Percentiles rank a stretch among this genome's conserved stretches.
Conservation (phyloP, 2,888 invertebrate species). For the Oligia strigilis region DNA sequence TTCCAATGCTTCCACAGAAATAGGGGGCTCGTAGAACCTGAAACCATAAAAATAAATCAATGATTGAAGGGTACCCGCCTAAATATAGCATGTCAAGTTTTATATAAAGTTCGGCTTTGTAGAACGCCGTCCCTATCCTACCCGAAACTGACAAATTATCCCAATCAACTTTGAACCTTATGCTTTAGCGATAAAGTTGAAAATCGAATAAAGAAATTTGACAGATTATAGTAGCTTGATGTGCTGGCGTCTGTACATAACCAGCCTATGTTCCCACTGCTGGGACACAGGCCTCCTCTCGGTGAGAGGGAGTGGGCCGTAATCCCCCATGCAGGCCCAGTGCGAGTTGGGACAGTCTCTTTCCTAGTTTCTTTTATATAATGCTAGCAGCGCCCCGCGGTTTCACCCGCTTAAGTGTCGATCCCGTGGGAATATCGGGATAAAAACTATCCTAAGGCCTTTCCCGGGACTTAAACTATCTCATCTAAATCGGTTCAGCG, state of each 20-base stretch:
- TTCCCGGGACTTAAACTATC: too few species aligned
- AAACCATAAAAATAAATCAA: constrained; percentile 38
- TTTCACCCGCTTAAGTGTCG: too few species aligned
- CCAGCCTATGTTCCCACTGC: too few species aligned
- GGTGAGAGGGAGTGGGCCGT: neutral
- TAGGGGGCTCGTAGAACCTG: constrained; percentile 91
- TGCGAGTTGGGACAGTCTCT: neutral
- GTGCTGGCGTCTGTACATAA: too few species aligned
- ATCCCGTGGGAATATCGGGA: too few species aligned
- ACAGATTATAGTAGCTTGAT: too few species aligned
- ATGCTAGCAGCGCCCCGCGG: neutral
- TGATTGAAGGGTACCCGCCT: neutral
- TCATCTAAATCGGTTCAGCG: too few species aligned
- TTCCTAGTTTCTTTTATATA: neutral
- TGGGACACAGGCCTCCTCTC: neutral
- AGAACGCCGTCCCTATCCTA: neutral
- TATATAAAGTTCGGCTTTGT: neutral
- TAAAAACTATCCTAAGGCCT: too few species aligned
- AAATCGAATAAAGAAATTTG: too few species aligned
- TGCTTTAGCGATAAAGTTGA: too few species aligned
- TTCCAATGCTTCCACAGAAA: constrained; percentile 89
- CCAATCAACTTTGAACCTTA: too few species aligned
- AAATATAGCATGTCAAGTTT: neutral
- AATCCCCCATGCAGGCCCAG: neutral
- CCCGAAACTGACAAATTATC: too few species aligned